Evolutionary conservation across 2,797 vertebrate species (phyloP).

Genomic region (Lagodon rhomboides): DNA sequence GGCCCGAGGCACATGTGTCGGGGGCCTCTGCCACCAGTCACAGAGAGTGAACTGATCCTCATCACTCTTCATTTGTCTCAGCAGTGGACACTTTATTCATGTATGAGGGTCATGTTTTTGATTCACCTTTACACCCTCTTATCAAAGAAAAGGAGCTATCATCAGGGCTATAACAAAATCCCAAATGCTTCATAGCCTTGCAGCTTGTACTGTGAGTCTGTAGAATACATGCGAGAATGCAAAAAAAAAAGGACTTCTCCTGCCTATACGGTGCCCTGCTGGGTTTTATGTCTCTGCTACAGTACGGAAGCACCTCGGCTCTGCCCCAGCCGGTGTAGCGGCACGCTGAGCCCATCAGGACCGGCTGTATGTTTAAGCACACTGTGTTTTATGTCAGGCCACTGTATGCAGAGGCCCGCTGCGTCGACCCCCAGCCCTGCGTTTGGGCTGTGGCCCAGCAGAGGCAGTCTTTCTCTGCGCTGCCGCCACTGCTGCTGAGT

Average conservation of each 20-base stretch:
- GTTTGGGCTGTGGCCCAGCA: constrained; percentile 65
- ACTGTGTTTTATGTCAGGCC: constrained; percentile 53
- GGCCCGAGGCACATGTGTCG: constrained; percentile 72
- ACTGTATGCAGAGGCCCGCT: constrained; percentile 60
- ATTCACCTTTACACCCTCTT: constrained; percentile 15
- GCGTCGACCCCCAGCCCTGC: constrained; percentile 44
- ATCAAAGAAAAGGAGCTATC: not conserved
- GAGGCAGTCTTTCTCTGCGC: constrained; percentile 70
- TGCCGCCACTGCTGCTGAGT: constrained; percentile 62
- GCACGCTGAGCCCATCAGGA: constrained; percentile 54
- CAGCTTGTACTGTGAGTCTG: not conserved
- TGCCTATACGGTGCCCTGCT: constrained; percentile 45
- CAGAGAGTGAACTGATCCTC: constrained; percentile 54
- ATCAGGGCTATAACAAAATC: not conserved
- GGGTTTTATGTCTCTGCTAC: constrained; percentile 48
- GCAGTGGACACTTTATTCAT: constrained; percentile 26
- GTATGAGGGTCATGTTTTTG: constrained; percentile 26
- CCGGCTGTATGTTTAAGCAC: constrained; percentile 43
- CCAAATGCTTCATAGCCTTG: too few species aligned
- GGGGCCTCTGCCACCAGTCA: constrained; percentile 54
- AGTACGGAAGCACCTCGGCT: constrained; percentile 44
- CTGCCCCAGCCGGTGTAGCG: constrained; percentile 33
- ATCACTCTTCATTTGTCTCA: constrained; percentile 48
- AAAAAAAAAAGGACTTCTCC: constrained; percentile 35
- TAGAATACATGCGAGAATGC: not conserved